These are phyloP conservation scores for Epizoanthus ramosus DNA, from an alignment of 92 coral and sea anemone genomes.

Conservation along the genomic window DNA sequence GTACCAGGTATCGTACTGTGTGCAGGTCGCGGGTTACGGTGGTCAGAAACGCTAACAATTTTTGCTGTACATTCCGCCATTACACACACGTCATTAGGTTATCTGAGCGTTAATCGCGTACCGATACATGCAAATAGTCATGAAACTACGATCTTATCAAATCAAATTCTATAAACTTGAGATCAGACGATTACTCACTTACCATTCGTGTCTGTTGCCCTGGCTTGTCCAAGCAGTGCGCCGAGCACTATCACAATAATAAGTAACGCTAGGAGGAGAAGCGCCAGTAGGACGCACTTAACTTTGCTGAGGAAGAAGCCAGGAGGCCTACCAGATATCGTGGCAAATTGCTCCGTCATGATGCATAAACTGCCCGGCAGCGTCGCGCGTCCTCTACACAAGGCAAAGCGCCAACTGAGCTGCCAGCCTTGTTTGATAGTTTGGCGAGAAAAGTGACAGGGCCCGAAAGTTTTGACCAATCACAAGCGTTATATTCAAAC, in stretches of 20 bases:
- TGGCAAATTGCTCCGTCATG: conserved; percentile 18
- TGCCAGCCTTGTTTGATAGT: background rate
- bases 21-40: no score
- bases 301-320: conserved; percentile 6
- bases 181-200: background rate
- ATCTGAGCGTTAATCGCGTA: no score
- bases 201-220: background rate
- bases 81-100: no score
- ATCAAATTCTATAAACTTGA: no score
- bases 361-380: background rate
- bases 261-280: conserved; percentile 4
- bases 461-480: no score
- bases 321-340: conserved; percentile 3
- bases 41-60: no score
- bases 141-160: no score
- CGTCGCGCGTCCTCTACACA: background rate
- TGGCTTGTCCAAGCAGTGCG: conserved; percentile 18
- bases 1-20: no score
- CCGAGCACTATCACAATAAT: conserved; percentile 22
- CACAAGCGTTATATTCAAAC: no score
- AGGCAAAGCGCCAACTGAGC: background rate
- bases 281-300: conserved; percentile 17
- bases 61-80: no score
- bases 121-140: no score
- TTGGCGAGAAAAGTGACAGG: background rate